Percentiles rank a stretch among this genome's conserved stretches.
Conservation (phyloP, 1,140 invertebrate species). For the Rhyzopertha dominica region DNA sequence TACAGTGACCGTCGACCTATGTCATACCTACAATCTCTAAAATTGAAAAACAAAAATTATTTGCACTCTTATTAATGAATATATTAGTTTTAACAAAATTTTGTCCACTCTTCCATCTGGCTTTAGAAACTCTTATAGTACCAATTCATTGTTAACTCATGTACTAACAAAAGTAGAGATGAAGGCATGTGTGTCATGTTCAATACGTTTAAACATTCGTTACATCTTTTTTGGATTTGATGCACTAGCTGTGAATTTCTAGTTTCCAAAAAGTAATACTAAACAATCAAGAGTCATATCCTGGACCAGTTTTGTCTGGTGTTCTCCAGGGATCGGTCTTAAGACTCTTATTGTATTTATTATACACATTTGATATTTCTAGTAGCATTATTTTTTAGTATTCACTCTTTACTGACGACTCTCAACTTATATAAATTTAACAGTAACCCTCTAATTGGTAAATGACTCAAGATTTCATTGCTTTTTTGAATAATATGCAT, state of each 20-base stretch:
- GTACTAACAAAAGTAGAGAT: constrained; percentile 3
- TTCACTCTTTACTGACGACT: constrained; percentile 4
- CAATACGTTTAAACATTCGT: neutral
- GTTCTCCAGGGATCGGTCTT: constrained; percentile 2
- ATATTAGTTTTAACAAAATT: too few species aligned
- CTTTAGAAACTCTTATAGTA: constrained; percentile 2
- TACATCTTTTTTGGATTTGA: constrained; percentile 3
- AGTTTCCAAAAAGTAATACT: constrained; percentile 4
- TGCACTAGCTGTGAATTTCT: neutral
- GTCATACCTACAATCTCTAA: too few species aligned
- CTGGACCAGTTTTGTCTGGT: neutral
- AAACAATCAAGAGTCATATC: neutral
- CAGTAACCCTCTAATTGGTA: too few species aligned
- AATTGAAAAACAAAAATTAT: too few species aligned
- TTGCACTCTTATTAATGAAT: too few species aligned
- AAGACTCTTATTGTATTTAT: constrained; percentile 1
- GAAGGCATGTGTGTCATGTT: neutral
- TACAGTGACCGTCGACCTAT: too few species aligned
- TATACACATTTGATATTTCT: constrained; percentile 1
- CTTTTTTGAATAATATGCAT: too few species aligned
- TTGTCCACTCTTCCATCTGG: neutral
- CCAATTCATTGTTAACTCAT: constrained; percentile 1
- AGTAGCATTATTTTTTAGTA: neutral
- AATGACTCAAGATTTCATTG: too few species aligned
- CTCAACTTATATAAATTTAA: too few species aligned